phyloP scores from a whole-genome alignment of 2,797 vertebrate species.

The Phyllotis vaccarum region DNA sequence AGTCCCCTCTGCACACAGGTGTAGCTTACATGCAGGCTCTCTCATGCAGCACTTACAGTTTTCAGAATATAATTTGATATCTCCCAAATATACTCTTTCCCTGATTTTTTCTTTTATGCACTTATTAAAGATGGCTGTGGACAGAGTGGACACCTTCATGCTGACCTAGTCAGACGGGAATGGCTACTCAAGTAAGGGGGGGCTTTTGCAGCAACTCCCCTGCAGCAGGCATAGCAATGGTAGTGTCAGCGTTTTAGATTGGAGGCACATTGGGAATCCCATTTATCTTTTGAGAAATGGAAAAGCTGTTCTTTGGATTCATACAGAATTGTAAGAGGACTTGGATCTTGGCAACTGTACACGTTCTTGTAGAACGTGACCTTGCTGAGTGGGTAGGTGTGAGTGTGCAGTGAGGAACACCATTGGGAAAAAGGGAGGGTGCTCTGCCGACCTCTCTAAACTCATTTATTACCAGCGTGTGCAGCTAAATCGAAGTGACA shows the following conservation, averaged over 20 bases:
- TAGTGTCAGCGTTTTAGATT: not conserved
- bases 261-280: not conserved
- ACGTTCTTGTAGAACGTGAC: not conserved
- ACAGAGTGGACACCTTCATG: not conserved
- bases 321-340: not conserved
- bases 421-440: not conserved
- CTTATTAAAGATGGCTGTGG: not conserved
- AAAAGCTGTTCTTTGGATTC: not conserved
- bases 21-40: not conserved
- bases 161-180: not conserved
- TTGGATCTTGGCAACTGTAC: not conserved
- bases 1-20: not conserved
- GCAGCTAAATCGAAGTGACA: not conserved
- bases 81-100: not conserved
- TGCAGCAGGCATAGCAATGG: not conserved
- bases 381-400: not conserved
- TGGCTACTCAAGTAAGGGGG: not conserved
- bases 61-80: not conserved
- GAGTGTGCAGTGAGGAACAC: not conserved
- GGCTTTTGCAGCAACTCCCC: not conserved
- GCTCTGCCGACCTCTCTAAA: not conserved
- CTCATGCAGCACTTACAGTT: not conserved
- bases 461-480: not conserved
- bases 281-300: not conserved
- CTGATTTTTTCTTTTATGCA: not conserved